phyloP scores from a whole-genome alignment of 2,888 invertebrate species.

The Ametastegia equiseti region DNA sequence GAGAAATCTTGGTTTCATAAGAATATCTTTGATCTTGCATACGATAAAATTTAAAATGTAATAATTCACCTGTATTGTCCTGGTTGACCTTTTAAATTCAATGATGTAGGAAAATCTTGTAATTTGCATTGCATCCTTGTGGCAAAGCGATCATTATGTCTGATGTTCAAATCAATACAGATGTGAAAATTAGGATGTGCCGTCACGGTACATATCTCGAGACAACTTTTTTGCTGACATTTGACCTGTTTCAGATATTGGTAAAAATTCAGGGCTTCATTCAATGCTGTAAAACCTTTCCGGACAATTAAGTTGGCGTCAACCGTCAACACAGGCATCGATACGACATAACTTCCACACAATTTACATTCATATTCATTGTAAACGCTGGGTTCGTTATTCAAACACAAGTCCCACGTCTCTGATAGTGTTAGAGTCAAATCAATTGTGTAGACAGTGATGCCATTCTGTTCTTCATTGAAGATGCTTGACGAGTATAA shows the following conservation, averaged over 20 bases:
- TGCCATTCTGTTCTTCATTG: neutral
- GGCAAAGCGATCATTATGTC: neutral
- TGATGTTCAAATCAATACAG: conserved; percentile 6
- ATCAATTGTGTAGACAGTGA: conserved; percentile 8
- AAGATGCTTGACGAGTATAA: neutral
- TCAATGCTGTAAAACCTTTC: neutral
- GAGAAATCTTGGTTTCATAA: neutral
- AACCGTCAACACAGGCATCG: conserved; percentile 18
- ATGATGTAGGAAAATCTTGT: conserved; percentile 26
- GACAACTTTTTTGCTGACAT: neutral
- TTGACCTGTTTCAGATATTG: conserved; percentile 2
- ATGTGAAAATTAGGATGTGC: conserved; percentile 18
- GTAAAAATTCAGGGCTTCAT: conserved; percentile 19
- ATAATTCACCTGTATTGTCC: neutral
- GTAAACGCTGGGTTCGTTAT: neutral
- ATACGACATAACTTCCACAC: neutral
- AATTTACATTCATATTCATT: conserved; percentile 1
- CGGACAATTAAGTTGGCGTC: neutral
- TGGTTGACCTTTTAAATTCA: conserved; percentile 13
- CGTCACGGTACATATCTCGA: neutral
- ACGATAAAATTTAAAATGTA: neutral
- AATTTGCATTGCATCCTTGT: neutral
- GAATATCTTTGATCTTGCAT: neutral
- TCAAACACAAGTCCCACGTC: neutral
- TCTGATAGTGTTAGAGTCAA: neutral